Conservation (phyloP, 2,797 vertebrate species). For the Myotis planiceps region DNA sequence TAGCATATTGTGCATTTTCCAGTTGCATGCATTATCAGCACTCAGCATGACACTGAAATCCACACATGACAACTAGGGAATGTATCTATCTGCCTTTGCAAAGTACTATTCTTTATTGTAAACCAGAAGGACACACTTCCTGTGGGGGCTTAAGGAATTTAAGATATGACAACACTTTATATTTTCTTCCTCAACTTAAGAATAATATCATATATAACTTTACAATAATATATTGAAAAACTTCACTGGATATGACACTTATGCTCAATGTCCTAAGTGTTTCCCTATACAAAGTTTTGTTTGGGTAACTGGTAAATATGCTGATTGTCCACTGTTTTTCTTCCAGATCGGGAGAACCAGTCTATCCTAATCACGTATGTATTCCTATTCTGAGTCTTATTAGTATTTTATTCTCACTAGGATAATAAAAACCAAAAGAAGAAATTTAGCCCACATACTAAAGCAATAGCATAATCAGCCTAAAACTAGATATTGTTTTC, state of each 20-base stretch:
- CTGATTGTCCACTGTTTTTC: slow-evolving; percentile 43
- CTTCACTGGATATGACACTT: not conserved
- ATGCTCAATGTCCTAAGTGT: not conserved
- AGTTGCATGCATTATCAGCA: not conserved
- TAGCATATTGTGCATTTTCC: not conserved
- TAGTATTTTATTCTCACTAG: not conserved
- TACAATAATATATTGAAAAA: not conserved
- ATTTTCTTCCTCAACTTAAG: not conserved
- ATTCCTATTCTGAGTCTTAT: not conserved
- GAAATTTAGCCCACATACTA: not conserved
- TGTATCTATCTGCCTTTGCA: not conserved
- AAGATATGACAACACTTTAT: slow-evolving; percentile 21
- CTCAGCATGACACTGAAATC: not conserved
- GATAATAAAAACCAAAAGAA: slow-evolving; percentile 19
- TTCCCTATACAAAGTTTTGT: not conserved
- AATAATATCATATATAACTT: not conserved
- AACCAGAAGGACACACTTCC: not conserved
- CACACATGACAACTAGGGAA: not conserved
- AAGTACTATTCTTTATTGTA: not conserved
- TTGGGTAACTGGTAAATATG: not conserved
- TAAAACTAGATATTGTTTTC: not conserved
- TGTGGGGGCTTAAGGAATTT: not conserved
- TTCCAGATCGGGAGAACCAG: slow-evolving; percentile 91
- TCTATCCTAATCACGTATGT: slow-evolving; percentile 92
- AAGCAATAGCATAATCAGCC: not conserved